These are phyloP conservation scores for Antrozous pallidus DNA, from an alignment of 2,797 vertebrate genomes.

Conservation along the genomic window DNA sequence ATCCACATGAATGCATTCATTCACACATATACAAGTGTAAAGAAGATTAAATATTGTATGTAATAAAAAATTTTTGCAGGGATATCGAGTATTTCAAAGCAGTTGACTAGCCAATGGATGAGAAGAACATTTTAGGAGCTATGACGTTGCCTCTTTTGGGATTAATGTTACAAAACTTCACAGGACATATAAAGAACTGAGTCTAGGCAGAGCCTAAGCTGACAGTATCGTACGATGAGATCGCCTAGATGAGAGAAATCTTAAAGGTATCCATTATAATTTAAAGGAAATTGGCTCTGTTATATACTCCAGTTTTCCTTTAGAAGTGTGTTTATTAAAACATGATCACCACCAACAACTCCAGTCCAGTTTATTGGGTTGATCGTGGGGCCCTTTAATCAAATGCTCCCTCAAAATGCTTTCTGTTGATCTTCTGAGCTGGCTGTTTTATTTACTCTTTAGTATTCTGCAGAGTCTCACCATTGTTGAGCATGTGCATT, in stretches of 20 bases:
- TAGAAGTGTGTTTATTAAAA: constrained; percentile 26
- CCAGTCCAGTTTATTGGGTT: neutral
- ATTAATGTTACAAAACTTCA: neutral
- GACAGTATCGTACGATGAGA: neutral
- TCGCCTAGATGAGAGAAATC: neutral
- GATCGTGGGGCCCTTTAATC: constrained; percentile 9
- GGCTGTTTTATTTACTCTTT: constrained; percentile 67
- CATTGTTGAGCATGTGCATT: constrained; percentile 57
- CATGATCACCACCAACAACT: neutral
- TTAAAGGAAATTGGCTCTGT: constrained; percentile 24
- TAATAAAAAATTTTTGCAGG: constrained; percentile 13
- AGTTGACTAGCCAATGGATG: neutral
- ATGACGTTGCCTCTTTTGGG: neutral
- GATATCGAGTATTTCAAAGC: neutral
- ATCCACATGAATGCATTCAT: neutral
- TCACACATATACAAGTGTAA: neutral
- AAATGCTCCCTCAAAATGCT: neutral
- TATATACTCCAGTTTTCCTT: constrained; percentile 2
- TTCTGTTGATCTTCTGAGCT: neutral
- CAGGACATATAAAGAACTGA: neutral
- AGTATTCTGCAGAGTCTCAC: constrained; percentile 64
- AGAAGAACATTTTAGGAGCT: constrained; percentile 32
- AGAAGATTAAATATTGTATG: constrained; percentile 14
- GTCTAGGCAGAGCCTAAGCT: neutral
- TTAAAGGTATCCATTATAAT: neutral